Conservation (phyloP, 1,140 invertebrate genomes). For the Antheraea mylitta region DNA sequence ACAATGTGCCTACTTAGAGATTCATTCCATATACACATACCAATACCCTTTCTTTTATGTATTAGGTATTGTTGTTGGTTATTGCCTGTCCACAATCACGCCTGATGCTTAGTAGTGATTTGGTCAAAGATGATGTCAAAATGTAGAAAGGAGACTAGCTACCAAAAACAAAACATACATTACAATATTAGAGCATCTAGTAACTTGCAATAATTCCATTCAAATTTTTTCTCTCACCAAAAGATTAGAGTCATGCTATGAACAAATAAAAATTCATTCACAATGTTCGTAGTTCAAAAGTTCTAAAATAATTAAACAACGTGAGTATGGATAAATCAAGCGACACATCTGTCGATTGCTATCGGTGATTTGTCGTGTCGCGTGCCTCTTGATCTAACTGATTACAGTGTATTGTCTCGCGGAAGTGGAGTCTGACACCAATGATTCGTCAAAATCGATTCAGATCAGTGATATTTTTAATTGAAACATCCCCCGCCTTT, state of each 20-base stretch:
- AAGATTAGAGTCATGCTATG: not conserved
- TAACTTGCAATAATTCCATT: no score
- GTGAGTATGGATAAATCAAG: slow-evolving; percentile 7
- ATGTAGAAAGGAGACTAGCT: no score
- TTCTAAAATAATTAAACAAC: slow-evolving; percentile 3
- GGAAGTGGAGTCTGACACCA: slow-evolving; percentile 34
- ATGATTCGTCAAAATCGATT: slow-evolving; percentile 71
- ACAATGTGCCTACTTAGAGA: no score
- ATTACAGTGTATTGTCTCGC: slow-evolving; percentile 62
- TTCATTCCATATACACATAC: no score
- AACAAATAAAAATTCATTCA: not conserved
- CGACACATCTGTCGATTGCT: slow-evolving; percentile 64
- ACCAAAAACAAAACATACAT: no score
- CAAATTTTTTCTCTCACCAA: not conserved
- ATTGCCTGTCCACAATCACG: no score
- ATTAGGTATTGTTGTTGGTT: no score
- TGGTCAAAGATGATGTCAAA: no score
- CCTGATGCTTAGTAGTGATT: no score
- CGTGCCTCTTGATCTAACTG: slow-evolving; percentile 59
- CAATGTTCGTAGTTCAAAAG: not conserved
- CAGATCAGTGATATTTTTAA: slow-evolving; percentile 68
- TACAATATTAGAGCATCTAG: no score
- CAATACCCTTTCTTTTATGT: no score
- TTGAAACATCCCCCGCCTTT: slow-evolving; percentile 37
- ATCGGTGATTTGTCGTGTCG: slow-evolving; percentile 66